Evolutionary conservation across 2,113 vertebrate species (phyloP), one percentile per base, ranked within the genome.

Genomic region (Oreochromis aureus): DNA sequence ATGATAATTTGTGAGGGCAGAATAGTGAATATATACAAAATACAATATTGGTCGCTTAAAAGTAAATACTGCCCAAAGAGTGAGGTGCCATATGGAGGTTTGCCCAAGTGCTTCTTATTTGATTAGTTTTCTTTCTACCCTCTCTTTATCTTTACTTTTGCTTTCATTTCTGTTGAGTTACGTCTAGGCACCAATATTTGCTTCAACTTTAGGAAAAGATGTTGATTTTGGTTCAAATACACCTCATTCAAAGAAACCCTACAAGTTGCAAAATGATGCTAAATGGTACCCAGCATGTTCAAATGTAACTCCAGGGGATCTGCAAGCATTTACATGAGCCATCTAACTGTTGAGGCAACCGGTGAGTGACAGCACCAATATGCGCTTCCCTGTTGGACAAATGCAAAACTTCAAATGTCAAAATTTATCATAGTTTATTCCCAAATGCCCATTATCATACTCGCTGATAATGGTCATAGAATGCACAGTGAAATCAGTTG

Each of bases 341-440:
- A 0, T 2, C 36, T 71, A 24, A 71, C 63, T 71, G 36, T 41
- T 24, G 36, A 4, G 36, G 36, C 36, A 44, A 24, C 36, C 0
- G 3, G 36, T 71, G n/a, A 15, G 12, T 71, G 5, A 44, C 36
- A 44, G 19, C n/a, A 69, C 0, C 36, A 69, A 0, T 71, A 24
- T 0, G 7, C 0, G n/a, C 12, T 69, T 41, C 3, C 36, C 1
- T 69, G 19, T 69, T 69, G 63, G n/a, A 69, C 63, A 3, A 71
- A 41, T 2, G n/a, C 66, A 44, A 71, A 0, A 44, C 36, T 71
- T 44, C n/a, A 71, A 71, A 16, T 30, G 15, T 59, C 15, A 59
- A 59, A 59, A 9, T 1, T 16, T 7, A 71, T 71, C 1, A 24
- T 44, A 44, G 36, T 71, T 66, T 66, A 22, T 39, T 66, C 34